phyloP scores from a whole-genome alignment of 2,797 vertebrate species.

The Leuciscus waleckii region DNA sequence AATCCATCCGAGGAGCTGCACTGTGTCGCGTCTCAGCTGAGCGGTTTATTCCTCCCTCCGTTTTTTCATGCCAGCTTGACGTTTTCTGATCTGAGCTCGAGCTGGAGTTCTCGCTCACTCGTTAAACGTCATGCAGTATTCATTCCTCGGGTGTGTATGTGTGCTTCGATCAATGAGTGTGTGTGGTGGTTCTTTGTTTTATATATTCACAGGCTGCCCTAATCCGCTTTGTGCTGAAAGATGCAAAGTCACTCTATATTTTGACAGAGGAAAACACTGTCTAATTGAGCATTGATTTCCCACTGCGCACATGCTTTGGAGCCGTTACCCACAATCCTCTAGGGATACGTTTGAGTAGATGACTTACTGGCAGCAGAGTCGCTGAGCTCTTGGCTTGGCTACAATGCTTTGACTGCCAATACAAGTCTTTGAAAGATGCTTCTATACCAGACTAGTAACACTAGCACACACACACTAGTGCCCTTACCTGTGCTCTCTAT shows the following conservation, averaged over 20 bases:
- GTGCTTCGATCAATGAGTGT: slow-evolving; percentile 7
- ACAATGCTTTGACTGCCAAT: slow-evolving; percentile 36
- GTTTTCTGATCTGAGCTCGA: slow-evolving; percentile 30
- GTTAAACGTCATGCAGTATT: slow-evolving; percentile 58
- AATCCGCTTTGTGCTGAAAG: slow-evolving; percentile 38
- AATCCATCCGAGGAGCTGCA: slow-evolving; percentile 36
- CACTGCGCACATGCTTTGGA: slow-evolving; percentile 37
- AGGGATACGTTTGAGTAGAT: slow-evolving; percentile 35
- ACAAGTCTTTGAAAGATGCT: slow-evolving; percentile 36
- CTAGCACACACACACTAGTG: not conserved
- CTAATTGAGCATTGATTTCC: slow-evolving; percentile 49
- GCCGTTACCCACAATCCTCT: slow-evolving; percentile 45
- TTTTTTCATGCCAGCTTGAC: slow-evolving; percentile 38
- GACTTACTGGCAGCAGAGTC: slow-evolving; percentile 38
- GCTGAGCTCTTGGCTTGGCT: slow-evolving; percentile 43
- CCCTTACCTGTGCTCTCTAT: slow-evolving; percentile 51
- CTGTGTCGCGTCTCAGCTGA: slow-evolving; percentile 7
- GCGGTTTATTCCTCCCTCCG: slow-evolving; percentile 8
- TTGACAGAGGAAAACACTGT: slow-evolving; percentile 42
- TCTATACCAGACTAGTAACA: slow-evolving; percentile 20
- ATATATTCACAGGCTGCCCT: slow-evolving; percentile 1
- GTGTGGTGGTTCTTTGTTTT: slow-evolving; percentile 14
- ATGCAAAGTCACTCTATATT: slow-evolving; percentile 42
- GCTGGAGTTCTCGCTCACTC: slow-evolving; percentile 38
- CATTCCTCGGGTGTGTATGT: slow-evolving; percentile 42